Conservation (phyloP, 2,888 invertebrate genomes). For the Minunthozetes semirufus region DNA sequence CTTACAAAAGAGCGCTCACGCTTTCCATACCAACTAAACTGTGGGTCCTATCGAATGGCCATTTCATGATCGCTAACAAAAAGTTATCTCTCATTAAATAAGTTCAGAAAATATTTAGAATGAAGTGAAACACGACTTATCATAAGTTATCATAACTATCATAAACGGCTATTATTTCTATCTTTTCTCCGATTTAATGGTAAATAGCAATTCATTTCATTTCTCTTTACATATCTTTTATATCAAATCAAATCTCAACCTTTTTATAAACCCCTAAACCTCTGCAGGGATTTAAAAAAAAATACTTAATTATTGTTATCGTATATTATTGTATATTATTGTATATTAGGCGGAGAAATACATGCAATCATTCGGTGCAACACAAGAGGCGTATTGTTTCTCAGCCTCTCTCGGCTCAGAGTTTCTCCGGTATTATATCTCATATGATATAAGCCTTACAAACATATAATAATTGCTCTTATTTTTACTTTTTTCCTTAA, state of each 20-base stretch:
- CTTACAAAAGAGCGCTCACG: constrained; percentile 18
- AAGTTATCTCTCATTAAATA: constrained; percentile 21
- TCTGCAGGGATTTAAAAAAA: not conserved
- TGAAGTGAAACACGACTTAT: constrained; percentile 22
- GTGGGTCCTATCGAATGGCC: constrained; percentile 15
- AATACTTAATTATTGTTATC: constrained; percentile 29
- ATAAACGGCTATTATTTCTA: not conserved
- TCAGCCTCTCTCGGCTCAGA: constrained; percentile 15
- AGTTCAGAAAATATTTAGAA: constrained; percentile 1
- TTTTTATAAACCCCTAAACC: constrained; percentile 20
- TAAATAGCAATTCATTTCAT: constrained; percentile 1
- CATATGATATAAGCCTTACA: constrained; percentile 12
- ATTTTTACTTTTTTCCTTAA: constrained; percentile 2
- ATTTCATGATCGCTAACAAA: constrained; percentile 10
- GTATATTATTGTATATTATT: constrained; percentile 14
- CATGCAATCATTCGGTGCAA: constrained; percentile 24
- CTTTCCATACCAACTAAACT: constrained; percentile 4
- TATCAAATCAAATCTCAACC: not conserved
- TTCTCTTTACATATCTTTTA: constrained; percentile 7
- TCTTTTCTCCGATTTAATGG: not conserved
- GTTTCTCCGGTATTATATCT: too few relatives aligned
- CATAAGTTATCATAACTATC: not conserved
- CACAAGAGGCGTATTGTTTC: constrained; percentile 17
- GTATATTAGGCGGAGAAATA: constrained; percentile 20
- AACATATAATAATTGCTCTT: constrained; percentile 6